Evolutionary conservation across 2,888 invertebrate species (phyloP).

Genomic region (Scaptomyza parva): DNA sequence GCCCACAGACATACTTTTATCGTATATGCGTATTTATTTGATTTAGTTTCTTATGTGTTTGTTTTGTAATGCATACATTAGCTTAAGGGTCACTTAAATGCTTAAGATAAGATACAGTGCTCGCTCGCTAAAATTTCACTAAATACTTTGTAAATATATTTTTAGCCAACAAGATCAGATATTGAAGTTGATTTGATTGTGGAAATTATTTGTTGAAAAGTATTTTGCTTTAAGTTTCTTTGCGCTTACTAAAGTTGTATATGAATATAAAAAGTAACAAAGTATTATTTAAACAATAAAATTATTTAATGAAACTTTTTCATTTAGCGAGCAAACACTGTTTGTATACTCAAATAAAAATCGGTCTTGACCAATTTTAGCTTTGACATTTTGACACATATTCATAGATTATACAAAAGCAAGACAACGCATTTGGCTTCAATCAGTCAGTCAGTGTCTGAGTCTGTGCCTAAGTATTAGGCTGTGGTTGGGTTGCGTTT

Average conservation of each 20-base stretch:
- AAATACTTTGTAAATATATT: no score
- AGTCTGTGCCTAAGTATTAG: not conserved
- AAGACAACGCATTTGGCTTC: constrained; percentile 9
- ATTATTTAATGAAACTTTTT: not conserved
- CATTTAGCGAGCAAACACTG: not conserved
- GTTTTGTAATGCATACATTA: constrained; percentile 12
- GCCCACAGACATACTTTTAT: not conserved
- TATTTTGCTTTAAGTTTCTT: no score
- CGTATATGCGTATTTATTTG: not conserved
- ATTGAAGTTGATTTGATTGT: no score
- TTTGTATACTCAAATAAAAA: constrained; percentile 36
- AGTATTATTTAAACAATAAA: no score
- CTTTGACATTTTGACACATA: constrained; percentile 72
- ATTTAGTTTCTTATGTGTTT: not conserved
- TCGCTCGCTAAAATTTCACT: not conserved
- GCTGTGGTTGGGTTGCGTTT: not conserved
- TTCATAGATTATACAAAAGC: constrained; percentile 23
- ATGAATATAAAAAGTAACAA: not conserved
- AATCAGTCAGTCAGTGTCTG: constrained; percentile 3
- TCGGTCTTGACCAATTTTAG: constrained; percentile 69
- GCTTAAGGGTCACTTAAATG: constrained; percentile 5
- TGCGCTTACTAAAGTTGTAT: no score
- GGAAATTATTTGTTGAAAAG: no score
- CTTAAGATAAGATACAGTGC: constrained; percentile 8
- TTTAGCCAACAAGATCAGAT: no score